These are phyloP conservation scores for Grantiella picta DNA, from an alignment of 2,113 vertebrate species.

Conservation along the genomic window DNA sequence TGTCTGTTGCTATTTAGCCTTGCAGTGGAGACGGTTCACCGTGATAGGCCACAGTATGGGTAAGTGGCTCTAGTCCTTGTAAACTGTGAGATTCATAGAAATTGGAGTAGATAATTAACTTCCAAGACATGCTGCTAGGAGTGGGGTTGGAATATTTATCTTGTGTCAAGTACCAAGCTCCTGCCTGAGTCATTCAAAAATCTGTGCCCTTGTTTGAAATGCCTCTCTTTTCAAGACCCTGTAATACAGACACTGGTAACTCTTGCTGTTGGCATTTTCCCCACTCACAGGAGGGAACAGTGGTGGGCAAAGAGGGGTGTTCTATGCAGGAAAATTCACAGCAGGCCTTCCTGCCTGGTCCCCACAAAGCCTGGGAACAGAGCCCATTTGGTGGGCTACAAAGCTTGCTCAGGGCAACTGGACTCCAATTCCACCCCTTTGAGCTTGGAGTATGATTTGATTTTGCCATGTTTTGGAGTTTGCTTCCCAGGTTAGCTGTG, in stretches of 20 bases:
- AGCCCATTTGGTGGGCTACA: neutral
- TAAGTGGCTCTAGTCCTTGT: slow-evolving; percentile 70
- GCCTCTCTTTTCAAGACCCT: neutral
- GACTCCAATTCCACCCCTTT: neutral
- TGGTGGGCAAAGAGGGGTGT: neutral
- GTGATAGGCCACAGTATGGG: slow-evolving; percentile 92
- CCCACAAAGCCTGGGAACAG: neutral
- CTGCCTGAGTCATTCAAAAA: neutral
- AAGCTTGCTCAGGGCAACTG: neutral
- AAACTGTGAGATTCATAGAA: neutral
- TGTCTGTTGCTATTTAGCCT: slow-evolving; percentile 77
- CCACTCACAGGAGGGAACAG: neutral
- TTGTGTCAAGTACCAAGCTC: neutral
- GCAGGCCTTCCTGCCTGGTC: neutral
- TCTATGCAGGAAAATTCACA: neutral
- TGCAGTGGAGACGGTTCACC: slow-evolving; percentile 85
- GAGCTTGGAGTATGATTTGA: neutral
- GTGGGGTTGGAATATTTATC: neutral
- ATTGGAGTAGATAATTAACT: neutral
- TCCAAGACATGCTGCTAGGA: neutral
- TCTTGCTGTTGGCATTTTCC: neutral
- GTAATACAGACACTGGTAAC: neutral
- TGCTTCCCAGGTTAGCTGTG: neutral
- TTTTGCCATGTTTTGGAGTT: neutral
- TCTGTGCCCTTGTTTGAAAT: neutral